Evolutionary conservation across 2,113 vertebrate species (phyloP), one percentile per base, ranked within the genome.

Genomic region (Anolis sagrei): DNA sequence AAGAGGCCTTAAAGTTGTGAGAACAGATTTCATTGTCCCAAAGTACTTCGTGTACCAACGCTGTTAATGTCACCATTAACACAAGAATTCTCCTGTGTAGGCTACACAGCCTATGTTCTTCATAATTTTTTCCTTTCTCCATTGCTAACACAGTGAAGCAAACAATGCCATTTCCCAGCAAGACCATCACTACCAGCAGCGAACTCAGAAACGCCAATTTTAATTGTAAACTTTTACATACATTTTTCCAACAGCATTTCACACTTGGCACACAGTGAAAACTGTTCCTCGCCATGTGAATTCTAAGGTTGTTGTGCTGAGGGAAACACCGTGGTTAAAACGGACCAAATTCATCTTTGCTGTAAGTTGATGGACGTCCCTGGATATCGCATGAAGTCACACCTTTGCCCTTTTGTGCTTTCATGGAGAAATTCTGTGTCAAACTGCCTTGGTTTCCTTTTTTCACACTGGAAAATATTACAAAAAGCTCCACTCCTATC

Each of bases 251-350:
- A 79, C 87, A 84, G 85, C 27, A 82, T 68, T 88, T 91, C 87
- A 91, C 79, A 85, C 86, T 83, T 68, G 27, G 69, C 82, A 81
- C 48, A 75, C 7, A 29, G 49, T 83, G 79, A 90, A 89, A 95
- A 95, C 66, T 85, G 27, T 4, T 73, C 75, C 87, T 89, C 84
- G 70, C 72, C n/a, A 49, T 58, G 51, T 44, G 77, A 91, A 89
- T 18, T 32, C 83, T 93, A 72, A 85, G 74, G 27, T 64, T 86
- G 68, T 32, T n/a, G 36, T 83, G 9, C 27, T 81, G 74, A 88
- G 87, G 80, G 80, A 89, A 92, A 21, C 54, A 75, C 89, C 89
- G 89, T 84, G 86, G 64, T 84, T 87, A 44, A 79, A 91, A 88
- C 29, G 58, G 62, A 68, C 84, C 86, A 84, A 84, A 87, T 83